Conservation (phyloP, 2,113 vertebrate genomes). For the Tauraco erythrolophus region DNA sequence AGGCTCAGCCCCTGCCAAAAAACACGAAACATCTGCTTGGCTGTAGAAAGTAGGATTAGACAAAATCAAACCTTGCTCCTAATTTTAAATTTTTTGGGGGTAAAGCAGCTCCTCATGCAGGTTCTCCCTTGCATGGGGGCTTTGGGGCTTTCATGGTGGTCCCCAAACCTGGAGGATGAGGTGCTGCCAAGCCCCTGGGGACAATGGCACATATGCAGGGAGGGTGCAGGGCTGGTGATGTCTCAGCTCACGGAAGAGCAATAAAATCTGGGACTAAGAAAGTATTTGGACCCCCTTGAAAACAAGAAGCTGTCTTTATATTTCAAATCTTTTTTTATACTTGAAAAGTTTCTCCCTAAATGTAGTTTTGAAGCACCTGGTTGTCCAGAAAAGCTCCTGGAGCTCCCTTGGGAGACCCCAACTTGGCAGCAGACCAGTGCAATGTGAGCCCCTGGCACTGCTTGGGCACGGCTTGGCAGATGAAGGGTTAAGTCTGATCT, state of each 20-base stretch:
- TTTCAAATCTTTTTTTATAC: neutral
- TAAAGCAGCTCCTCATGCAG: fast-evolving
- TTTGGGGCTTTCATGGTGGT: neutral
- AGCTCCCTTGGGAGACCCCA: neutral
- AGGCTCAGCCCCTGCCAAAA: neutral
- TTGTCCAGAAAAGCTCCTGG: neutral
- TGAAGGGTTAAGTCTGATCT: neutral
- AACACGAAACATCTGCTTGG: neutral
- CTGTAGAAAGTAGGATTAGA: neutral
- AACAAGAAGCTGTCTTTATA: neutral
- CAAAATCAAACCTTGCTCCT: neutral
- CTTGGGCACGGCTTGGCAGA: fast-evolving
- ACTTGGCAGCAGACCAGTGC: fast-evolving
- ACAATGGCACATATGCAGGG: fast-evolving
- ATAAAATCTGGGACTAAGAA: neutral
- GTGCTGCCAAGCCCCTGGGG: neutral
- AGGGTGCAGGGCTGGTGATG: fast-evolving
- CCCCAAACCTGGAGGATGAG: fast-evolving
- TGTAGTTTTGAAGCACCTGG: neutral
- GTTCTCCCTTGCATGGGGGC: fast-evolving
- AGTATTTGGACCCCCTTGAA: fast-evolving
- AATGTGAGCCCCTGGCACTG: neutral
- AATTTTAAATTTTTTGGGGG: neutral
- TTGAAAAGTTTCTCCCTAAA: neutral
- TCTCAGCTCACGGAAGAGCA: fast-evolving